A percentile compares a stretch with the other conserved stretches of the same genome.
Evolutionary conservation across 2,113 vertebrate species (phyloP).

Genomic region (Vicugna pacos): DNA sequence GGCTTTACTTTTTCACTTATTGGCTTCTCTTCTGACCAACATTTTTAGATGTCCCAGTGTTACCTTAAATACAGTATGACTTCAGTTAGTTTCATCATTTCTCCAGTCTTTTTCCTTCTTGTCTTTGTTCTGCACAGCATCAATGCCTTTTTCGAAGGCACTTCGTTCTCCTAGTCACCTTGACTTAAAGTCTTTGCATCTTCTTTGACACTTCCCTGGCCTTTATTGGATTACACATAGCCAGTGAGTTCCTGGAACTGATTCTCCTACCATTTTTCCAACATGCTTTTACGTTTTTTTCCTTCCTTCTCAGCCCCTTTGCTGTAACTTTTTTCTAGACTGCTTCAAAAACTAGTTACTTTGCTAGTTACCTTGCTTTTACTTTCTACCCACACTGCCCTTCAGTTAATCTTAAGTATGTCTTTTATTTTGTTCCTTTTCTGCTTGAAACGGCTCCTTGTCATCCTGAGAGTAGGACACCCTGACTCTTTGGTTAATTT

Average conservation of each 20-base stretch:
- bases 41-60: slow-evolving; percentile 11
- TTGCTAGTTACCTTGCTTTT: slow-evolving; percentile 18
- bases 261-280: background rate
- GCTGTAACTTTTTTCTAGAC: background rate
- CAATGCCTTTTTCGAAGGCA: background rate
- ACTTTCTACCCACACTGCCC: background rate
- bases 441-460: slow-evolving; percentile 41
- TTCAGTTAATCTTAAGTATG: slow-evolving; percentile 29
- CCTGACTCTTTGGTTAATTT: slow-evolving; percentile 56
- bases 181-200: background rate
- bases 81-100: background rate
- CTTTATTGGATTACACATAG: slow-evolving; percentile 6
- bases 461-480: slow-evolving; percentile 34
- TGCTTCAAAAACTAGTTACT: background rate
- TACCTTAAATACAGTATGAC: background rate
- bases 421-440: slow-evolving; percentile 51
- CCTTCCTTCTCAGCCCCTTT: background rate
- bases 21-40: background rate
- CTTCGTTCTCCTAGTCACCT: background rate
- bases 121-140: background rate
- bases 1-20: background rate
- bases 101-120: background rate
- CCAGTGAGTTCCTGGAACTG: slow-evolving; percentile 5
- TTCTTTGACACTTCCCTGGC: slow-evolving; percentile 4
- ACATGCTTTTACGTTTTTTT: background rate